A percentile compares a stretch with the other conserved stretches of the same genome.
Evolutionary conservation across 2,113 vertebrate species (phyloP).

Genomic region (Oplegnathus fasciatus): DNA sequence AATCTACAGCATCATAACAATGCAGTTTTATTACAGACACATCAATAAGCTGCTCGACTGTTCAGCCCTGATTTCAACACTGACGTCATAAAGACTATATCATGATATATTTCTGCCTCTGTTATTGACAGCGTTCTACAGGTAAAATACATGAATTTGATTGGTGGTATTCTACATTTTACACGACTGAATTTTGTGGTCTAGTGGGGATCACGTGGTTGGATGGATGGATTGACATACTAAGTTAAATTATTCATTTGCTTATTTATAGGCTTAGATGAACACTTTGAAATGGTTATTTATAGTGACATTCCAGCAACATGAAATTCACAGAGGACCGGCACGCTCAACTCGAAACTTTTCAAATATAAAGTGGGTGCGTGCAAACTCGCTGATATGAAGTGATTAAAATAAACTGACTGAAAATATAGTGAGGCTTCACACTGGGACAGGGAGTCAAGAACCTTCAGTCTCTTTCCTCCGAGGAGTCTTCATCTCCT

Average conservation of each 20-base stretch:
- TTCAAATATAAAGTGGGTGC: slow-evolving; percentile 16
- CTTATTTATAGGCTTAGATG: slow-evolving; percentile 25
- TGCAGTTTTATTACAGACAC: background rate
- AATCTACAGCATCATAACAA: background rate
- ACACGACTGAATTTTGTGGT: background rate
- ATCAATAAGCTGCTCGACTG: background rate
- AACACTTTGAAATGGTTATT: slow-evolving; percentile 33
- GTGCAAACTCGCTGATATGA: slow-evolving; percentile 20
- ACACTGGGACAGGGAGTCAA: slow-evolving; percentile 28
- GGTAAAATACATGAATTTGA: background rate
- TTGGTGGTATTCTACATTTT: background rate
- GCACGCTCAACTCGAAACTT: slow-evolving; percentile 2
- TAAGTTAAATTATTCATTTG: slow-evolving; percentile 39
- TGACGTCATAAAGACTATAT: background rate
- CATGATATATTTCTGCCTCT: background rate
- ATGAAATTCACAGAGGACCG: slow-evolving; percentile 36
- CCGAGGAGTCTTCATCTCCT: slow-evolving; percentile 63
- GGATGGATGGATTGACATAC: slow-evolving; percentile 16
- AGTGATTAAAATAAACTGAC: slow-evolving; percentile 52
- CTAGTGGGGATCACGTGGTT: background rate
- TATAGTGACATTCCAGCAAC: slow-evolving; percentile 25
- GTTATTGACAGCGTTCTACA: background rate
- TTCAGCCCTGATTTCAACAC: background rate
- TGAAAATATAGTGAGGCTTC: slow-evolving; percentile 34
- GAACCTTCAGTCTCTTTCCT: slow-evolving; percentile 50